Evolutionary conservation across 1,140 invertebrate species (phyloP), one percentile per base, ranked within the genome.

Genomic region (Pogonomyrmex barbatus): DNA sequence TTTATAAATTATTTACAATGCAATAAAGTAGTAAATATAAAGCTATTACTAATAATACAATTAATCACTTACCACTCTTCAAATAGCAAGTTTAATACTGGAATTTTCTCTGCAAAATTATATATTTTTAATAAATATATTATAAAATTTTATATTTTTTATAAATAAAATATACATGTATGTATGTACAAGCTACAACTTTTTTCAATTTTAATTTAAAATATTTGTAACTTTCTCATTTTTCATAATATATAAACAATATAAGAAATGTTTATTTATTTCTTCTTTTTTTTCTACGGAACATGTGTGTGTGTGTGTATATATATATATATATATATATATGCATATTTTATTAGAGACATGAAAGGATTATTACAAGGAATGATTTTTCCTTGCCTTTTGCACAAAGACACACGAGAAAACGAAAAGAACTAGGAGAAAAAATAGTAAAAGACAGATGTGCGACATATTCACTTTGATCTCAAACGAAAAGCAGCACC

Each of bases 401-500:
- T 56, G 65, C 33, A 56, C 76, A 58, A 77, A 58, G 5, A 56
- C n/a, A 33, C 47, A 10, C 2, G 5, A 36, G 12, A 33, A n/a
- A 14, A n/a, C n/a, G 2, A 56, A 56, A 33, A 50, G 36, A 75
- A 67, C 12, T 9, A 3, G 4, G 14, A 14, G n/a, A 12, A 52
- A 85, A 17, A 17, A 60, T 24, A 24, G 24, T 24, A 30, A 54
- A 76, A 63, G 17, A 86, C 2, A 45, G 56, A 54, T 24, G 33
- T 45, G 52, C 71, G 10, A 71, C 17, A 36, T 56, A 65, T 54
- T 47, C n/a, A 33, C 88, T 90, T 90, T 88, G 89, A 91, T 91
- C 78, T 85, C 52, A 76, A 85, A 39, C 60, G 63, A 9, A 47
- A 65, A 82, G 77, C 42, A 58, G 42, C 54, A 56, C 14, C 6